Base-by-base conservation (phyloP, 2,113 vertebrate genomes). In the Lasiurus cinereus region DNA sequence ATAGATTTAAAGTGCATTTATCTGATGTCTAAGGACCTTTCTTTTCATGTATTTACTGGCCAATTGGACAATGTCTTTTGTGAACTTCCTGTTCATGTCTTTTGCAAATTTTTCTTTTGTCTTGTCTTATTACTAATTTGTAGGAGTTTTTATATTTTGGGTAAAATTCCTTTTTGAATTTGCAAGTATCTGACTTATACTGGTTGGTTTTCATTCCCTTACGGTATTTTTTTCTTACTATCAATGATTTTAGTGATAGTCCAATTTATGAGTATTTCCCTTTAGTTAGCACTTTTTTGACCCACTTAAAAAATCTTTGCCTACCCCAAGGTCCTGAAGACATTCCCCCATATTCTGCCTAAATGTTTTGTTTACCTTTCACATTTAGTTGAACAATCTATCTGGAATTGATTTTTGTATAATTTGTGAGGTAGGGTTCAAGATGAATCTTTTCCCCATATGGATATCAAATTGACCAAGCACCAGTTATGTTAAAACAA, bases 111-210 rank as follows among this genome's bases (percentile, higher is more conserved):
- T n/a, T 94, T 84, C 19, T 79, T 22, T 89, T 67, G 16, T 6
- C 73, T 19, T 72, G 21, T 54, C 70, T 66, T 72, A 59, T 88
- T 74, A 52, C 62, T 64, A 43, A 87, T 78, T 80, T 90, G 36
- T 33, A 62, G 88, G 33, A 52, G 14, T 92, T 82, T 80, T 64
- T 46, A 72, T 39, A 59, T 29, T 92, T 84, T 59, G 6, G 82
- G 73, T 52, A 77, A 74, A 90, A 92, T 76, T 76, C 62, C 24
- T 76, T 72, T 95, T 70, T 86, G 74, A 91, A 69, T 79, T 88
- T 70, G 76, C 54, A 88, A 72, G 70, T 39, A 88, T 15, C n/a
- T 39, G 52, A 36, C 56, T 39, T 56, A 59, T 39, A 22, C 13
- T 62, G 74, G 29, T 4, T 27, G 3, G 54, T 87, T 90, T 77